phyloP scores from a whole-genome alignment of 1,140 invertebrate species.

The Kradibia gibbosae region DNA sequence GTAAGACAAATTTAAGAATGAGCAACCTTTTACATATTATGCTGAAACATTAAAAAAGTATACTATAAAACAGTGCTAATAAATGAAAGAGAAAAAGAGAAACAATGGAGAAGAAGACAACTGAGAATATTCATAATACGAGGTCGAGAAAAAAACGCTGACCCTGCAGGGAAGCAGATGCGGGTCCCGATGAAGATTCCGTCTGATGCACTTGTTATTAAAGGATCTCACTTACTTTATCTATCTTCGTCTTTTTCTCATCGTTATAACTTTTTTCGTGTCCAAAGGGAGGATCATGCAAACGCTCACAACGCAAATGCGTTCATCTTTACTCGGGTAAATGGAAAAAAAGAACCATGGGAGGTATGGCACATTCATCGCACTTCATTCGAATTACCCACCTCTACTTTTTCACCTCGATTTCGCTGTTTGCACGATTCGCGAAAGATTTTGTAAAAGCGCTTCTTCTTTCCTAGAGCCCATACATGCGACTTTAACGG shows the following conservation, averaged over 20 bases:
- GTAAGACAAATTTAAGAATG: too few relatives aligned
- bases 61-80: neutral
- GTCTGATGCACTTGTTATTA: conserved; percentile 52
- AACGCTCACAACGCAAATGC: conserved; percentile 1
- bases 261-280: neutral
- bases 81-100: neutral
- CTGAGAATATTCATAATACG: conserved; percentile 29
- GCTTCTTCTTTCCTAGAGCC: neutral
- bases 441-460: conserved; percentile 18
- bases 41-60: neutral
- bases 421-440: neutral
- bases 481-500: neutral
- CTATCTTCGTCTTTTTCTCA: neutral
- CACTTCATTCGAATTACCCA: conserved; percentile 23
- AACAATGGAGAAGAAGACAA: neutral
- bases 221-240: neutral
- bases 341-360: neutral
- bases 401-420: conserved; percentile 1
- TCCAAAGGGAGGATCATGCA: neutral
- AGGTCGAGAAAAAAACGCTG: conserved; percentile 58
- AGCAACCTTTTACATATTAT: neutral
- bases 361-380: conserved; percentile 1
- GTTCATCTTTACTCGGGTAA: conserved; percentile 17
- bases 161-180: conserved; percentile 57
- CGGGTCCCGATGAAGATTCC: conserved; percentile 49